A percentile compares a stretch with the other conserved stretches of the same genome.
These are phyloP conservation scores for Acyrthosiphon pisum DNA, from an alignment of 1,140 invertebrate genomes.

Conservation along the genomic window DNA sequence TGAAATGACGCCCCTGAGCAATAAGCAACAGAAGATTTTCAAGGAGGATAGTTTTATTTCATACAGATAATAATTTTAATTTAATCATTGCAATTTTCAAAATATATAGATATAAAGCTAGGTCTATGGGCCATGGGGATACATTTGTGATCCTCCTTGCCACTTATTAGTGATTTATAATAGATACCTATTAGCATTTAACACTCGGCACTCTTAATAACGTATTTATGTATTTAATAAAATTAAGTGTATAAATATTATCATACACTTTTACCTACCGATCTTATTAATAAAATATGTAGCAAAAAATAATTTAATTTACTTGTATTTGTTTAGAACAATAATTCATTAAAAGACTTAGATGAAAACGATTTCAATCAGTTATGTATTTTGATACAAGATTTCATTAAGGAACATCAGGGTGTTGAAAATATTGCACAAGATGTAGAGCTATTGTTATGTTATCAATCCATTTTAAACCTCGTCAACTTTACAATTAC, in stretches of 20 bases:
- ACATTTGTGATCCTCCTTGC: no score
- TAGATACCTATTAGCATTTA: no score
- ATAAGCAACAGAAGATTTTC: no score
- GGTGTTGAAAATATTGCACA: neutral
- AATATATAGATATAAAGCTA: no score
- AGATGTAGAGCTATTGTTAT: constrained; percentile 5
- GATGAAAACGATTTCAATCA: constrained; percentile 34
- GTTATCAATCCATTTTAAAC: constrained; percentile 30
- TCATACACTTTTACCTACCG: neutral
- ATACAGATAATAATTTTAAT: no score
- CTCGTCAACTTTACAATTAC: neutral
- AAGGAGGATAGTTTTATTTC: no score
- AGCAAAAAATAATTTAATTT: neutral
- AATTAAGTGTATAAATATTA: neutral
- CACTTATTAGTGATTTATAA: no score
- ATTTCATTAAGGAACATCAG: neutral
- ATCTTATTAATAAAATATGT: no score
- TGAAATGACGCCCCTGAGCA: no score
- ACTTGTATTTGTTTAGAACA: neutral
- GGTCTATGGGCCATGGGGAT: no score
- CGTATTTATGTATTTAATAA: neutral
- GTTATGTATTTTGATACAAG: constrained; percentile 4
- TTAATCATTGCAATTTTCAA: no score
- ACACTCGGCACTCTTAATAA: no score
- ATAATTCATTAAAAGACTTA: constrained; percentile 34